These are phyloP conservation scores for Oxygymnocypris stewartii DNA, from an alignment of 2,113 vertebrate species.

Conservation along the genomic window DNA sequence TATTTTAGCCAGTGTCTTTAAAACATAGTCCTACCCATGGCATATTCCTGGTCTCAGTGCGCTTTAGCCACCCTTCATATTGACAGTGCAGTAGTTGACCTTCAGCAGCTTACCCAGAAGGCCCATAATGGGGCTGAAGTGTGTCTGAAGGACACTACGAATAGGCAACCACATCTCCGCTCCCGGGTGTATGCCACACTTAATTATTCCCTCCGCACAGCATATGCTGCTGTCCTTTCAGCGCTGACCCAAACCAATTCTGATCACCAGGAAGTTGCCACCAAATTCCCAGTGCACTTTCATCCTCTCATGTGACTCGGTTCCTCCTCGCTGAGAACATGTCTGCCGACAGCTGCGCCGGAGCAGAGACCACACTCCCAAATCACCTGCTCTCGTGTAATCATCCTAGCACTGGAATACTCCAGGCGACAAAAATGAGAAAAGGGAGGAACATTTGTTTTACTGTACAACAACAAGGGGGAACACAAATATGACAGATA, in stretches of 20 bases:
- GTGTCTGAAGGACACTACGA: conserved; percentile 37
- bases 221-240: conserved; percentile 46
- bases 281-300: background rate
- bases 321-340: background rate
- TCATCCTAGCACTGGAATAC: background rate
- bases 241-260: conserved; percentile 38
- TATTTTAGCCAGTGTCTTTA: conserved; percentile 4
- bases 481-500: background rate
- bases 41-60: conserved; percentile 31
- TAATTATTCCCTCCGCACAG: conserved; percentile 49
- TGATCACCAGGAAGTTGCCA: conserved; percentile 37
- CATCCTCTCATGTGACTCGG: conserved; percentile 30
- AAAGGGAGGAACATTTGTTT: background rate
- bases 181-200: conserved; percentile 25
- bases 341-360: background rate
- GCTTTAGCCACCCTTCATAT: conserved; percentile 41
- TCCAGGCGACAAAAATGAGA: background rate
- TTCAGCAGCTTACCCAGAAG: conserved; percentile 38
- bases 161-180: conserved; percentile 27
- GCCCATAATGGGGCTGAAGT: conserved; percentile 23
- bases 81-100: conserved; percentile 41
- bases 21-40: background rate
- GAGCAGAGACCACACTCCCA: background rate
- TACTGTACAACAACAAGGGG: background rate
- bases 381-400: background rate